Conservation (phyloP, 2,113 vertebrate genomes). For the Bos taurus region ARS-UCD2.0 NC_037334.1:86327001-86327500, state of each 20-base stretch:
- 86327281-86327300: background rate
- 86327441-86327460: constrained; percentile 35
- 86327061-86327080: background rate
- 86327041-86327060: background rate
- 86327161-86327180: background rate
- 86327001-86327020: background rate
- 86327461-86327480: constrained; percentile 33
- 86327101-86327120: background rate
- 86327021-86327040: background rate
- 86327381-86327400: background rate
- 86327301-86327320: background rate
- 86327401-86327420: background rate
- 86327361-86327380: background rate
- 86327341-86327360: background rate
- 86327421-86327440: background rate
- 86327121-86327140: background rate
- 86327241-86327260: background rate
- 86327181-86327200: background rate
- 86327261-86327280: background rate
- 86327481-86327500: constrained; percentile 42
- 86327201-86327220: background rate
- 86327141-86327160: background rate
- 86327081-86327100: background rate
- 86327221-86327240: background rate
- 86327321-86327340: background rate